These are phyloP conservation scores for Melanostoma mellinum DNA, from an alignment of 2,888 invertebrate genomes.

Conservation along the genomic window DNA sequence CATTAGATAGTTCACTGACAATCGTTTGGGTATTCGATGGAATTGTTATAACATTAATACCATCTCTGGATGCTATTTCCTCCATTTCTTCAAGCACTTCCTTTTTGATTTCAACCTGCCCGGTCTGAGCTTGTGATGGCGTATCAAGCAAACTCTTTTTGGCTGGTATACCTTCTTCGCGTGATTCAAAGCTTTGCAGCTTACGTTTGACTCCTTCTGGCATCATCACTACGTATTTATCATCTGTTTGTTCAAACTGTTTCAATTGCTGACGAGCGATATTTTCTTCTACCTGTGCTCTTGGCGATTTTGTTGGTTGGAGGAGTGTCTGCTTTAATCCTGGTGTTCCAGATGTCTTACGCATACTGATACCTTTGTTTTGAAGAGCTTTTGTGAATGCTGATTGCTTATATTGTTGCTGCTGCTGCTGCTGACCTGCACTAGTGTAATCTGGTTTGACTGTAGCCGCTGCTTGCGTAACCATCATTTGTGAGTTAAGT, in stretches of 20 bases:
- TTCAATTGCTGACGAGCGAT: too few species aligned
- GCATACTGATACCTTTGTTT: constrained; percentile 79
- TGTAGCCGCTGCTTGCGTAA: constrained; percentile 18
- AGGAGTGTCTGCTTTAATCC: constrained; percentile 14
- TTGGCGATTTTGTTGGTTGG: constrained; percentile 32
- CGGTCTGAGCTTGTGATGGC: constrained; percentile 73
- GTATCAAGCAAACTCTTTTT: constrained; percentile 19
- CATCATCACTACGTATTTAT: constrained; percentile 2
- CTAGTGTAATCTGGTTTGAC: constrained; percentile 28
- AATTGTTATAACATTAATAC: constrained; percentile 80
- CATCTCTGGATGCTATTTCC: constrained; percentile 54
- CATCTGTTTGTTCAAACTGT: neutral
- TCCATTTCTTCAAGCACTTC: constrained; percentile 75
- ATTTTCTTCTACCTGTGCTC: too few species aligned
- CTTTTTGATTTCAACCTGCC: constrained; percentile 77
- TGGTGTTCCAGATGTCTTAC: constrained; percentile 75
- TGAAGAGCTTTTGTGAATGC: constrained; percentile 75
- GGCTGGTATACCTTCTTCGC: constrained; percentile 24
- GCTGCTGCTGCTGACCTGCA: constrained; percentile 17
- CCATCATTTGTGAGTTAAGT: constrained; percentile 56
- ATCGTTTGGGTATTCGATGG: constrained; percentile 74
- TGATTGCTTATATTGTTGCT: constrained; percentile 20
- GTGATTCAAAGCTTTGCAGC: constrained; percentile 23
- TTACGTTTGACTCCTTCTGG: constrained; percentile 51
- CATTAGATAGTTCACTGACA: constrained; percentile 73